Evolutionary conservation across 2,113 vertebrate species (phyloP), one percentile per base, ranked within the genome.

Genomic region (Takifugu bimaculatus): DNA sequence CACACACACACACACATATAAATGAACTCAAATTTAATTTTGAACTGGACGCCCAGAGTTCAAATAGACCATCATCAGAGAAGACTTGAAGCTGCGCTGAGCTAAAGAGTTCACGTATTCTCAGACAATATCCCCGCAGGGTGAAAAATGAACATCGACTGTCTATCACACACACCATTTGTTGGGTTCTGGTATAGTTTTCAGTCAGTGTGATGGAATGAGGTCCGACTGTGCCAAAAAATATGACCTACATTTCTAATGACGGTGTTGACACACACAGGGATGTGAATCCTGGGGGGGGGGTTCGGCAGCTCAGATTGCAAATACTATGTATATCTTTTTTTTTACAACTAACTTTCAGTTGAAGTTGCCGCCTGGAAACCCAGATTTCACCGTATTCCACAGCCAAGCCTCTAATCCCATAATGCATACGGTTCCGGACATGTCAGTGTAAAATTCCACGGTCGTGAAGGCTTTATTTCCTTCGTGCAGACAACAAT

Each of bases 181-280:
- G 2, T 50, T 29, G 11, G 39, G 20, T 53, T 65, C 35, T 39
- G 35, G 9, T 39, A 11, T 9, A 11, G 35, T 73, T 78, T 70
- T 59, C 53, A 70, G 67, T 68, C 59, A 39, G 55, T 75, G 69
- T 79, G 70, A 74, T 71, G 71, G 81, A 87, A 85, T 82, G 75
- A 80, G 57, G 80, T 61, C 74, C 54, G 79, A 60, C 60, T 79
- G 60, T 73, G 81, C 81, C 81, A 73, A 74, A 82, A 81, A 83
- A 79, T 70, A 80, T 79, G 87, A 81, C 84, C 85, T 79, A 84
- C 78, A 88, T 87, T 85, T 76, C 79, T 67, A 67, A 68, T 68
- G 79, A 83, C 83, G 80, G 84, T 87, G 82, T 78, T 86, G 84
- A 90, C 83, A 85, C 67, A 72, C 61, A 65, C 50, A 58, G 73